Evolutionary conservation across 2,113 vertebrate genomes (phyloP).

Genomic region (Trichechus manatus): DNA sequence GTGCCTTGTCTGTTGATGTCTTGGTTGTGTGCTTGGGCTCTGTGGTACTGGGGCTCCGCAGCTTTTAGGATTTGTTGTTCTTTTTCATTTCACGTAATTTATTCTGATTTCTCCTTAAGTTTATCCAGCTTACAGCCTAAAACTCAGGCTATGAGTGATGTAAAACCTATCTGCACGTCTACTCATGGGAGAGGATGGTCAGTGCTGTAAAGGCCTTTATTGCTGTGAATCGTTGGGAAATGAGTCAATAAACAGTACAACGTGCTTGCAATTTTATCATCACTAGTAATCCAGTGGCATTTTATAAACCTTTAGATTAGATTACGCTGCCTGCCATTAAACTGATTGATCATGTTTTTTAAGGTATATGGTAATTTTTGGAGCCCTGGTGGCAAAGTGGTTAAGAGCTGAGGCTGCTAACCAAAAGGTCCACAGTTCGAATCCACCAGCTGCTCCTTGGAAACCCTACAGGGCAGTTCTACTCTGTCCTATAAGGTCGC

Average conservation of each 20-base stretch:
- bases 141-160: background rate
- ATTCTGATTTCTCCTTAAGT: background rate
- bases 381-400: too few species aligned
- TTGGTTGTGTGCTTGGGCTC: background rate
- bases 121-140: conserved; percentile 12
- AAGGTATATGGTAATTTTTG: background rate
- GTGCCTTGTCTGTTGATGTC: too few species aligned
- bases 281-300: background rate
- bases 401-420: too few species aligned
- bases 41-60: background rate
- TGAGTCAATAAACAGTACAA: background rate
- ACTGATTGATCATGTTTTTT: background rate
- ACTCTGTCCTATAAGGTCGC: too few species aligned
- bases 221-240: background rate
- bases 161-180: background rate
- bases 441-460: too few species aligned
- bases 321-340: background rate
- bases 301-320: background rate
- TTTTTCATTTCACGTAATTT: background rate
- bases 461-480: too few species aligned
- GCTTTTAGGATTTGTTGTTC: background rate
- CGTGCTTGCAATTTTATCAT: background rate
- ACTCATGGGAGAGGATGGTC: background rate
- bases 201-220: background rate
- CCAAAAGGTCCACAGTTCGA: too few species aligned